A percentile compares a stretch with the other conserved stretches of the same genome.
These are phyloP conservation scores for Sceloporus tristichus DNA, from an alignment of 2,113 vertebrate species.

Conservation along the genomic window DNA sequence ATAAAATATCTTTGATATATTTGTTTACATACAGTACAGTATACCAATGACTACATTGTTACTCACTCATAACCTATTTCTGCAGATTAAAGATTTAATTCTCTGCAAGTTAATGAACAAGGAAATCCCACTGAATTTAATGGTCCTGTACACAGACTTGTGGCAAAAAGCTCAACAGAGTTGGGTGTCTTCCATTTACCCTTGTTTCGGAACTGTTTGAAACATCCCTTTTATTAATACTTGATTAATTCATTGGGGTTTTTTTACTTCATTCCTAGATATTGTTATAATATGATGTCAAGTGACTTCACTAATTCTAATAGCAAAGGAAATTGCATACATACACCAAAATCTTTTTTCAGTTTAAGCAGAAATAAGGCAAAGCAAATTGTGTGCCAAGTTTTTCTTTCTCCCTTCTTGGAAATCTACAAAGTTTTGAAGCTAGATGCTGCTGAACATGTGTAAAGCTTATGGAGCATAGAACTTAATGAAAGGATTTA, in stretches of 20 bases:
- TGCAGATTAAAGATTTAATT: constrained; percentile 1
- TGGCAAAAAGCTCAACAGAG: background rate
- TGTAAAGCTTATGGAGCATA: background rate
- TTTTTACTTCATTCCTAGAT: background rate
- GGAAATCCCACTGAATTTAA: background rate
- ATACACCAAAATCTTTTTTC: constrained; percentile 5
- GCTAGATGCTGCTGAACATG: background rate
- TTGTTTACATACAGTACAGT: background rate
- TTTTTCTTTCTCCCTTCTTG: background rate
- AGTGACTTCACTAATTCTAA: constrained; percentile 9
- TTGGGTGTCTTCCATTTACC: background rate
- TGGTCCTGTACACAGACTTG: background rate
- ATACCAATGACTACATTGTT: background rate
- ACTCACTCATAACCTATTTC: background rate
- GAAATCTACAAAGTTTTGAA: background rate
- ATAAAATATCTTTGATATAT: background rate
- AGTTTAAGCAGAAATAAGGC: background rate
- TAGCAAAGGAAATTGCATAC: background rate
- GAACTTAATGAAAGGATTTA: background rate
- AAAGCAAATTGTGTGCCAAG: background rate
- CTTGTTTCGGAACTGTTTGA: background rate
- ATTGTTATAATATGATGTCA: constrained; percentile 13
- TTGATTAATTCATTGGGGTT: background rate
- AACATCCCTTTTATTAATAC: background rate
- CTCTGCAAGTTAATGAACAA: background rate